Evolutionary conservation across 2,888 invertebrate species (phyloP).

Genomic region (Polietes domitor): DNA sequence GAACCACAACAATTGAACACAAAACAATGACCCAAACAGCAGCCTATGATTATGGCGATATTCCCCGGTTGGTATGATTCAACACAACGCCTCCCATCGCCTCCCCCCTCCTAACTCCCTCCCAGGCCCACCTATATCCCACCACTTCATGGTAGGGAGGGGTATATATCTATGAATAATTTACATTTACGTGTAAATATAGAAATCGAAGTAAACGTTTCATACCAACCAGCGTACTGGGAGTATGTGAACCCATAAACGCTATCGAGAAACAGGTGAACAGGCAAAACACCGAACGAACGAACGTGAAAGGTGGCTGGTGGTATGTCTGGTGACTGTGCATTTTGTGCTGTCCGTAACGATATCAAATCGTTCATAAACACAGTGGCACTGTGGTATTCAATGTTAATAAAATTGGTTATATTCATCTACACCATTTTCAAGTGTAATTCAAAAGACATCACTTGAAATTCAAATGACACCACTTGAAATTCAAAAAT

Average conservation of each 20-base stretch:
- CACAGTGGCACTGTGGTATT: too few species aligned
- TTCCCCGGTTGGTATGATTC: not conserved
- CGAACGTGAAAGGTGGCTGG: not conserved
- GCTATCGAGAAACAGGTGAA: constrained; percentile 19
- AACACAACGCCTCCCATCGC: not conserved
- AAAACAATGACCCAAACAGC: constrained; percentile 27
- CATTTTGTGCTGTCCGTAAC: not conserved
- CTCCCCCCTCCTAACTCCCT: not conserved
- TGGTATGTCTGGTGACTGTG: not conserved
- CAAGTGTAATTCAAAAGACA: too few species aligned
- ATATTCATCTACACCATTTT: too few species aligned
- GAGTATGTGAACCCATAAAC: not conserved
- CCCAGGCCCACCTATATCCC: not conserved
- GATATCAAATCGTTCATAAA: not conserved
- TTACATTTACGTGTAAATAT: constrained; percentile 1
- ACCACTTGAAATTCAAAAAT: too few species aligned
- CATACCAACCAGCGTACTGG: not conserved
- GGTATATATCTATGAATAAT: constrained; percentile 23
- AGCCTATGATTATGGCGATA: constrained; percentile 19
- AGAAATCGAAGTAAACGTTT: not conserved
- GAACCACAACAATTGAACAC: constrained; percentile 19
- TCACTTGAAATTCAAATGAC: too few species aligned
- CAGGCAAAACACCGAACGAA: not conserved
- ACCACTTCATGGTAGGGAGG: too few species aligned
- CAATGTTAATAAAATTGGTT: too few species aligned